Percentiles rank a stretch among this genome's conserved stretches.
These are phyloP conservation scores for Crocidura indochinensis DNA, from an alignment of 2,797 vertebrate species.

Conservation along the genomic window DNA sequence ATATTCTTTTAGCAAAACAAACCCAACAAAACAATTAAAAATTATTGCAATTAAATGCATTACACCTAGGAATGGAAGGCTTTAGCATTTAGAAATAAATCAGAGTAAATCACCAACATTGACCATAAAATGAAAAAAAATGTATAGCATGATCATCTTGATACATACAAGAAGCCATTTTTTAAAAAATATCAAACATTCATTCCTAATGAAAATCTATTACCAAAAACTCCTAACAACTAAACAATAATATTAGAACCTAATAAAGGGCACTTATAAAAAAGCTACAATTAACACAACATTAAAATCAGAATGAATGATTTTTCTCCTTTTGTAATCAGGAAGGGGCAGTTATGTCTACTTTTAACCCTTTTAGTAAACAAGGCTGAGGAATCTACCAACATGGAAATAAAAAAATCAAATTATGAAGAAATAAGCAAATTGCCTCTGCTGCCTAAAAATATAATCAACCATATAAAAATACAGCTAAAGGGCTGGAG, in stretches of 20 bases:
- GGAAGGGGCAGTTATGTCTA: background rate
- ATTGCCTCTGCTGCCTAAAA: conserved; percentile 42
- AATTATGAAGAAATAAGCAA: background rate
- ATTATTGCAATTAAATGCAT: background rate
- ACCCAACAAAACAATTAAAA: background rate
- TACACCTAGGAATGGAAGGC: conserved; percentile 3
- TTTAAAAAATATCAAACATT: background rate
- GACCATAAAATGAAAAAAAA: background rate
- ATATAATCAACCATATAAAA: background rate
- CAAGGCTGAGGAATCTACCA: background rate
- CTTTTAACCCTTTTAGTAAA: background rate
- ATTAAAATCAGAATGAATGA: background rate
- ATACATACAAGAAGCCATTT: too few species aligned
- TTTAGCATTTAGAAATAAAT: conserved; percentile 54
- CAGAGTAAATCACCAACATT: background rate
- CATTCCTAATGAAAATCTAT: conserved; percentile 28
- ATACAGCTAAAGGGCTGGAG: too few species aligned
- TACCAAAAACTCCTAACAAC: conserved; percentile 15
- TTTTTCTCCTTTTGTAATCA: background rate
- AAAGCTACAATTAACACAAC: background rate
- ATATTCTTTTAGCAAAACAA: background rate
- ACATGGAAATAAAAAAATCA: background rate
- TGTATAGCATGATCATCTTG: too few species aligned
- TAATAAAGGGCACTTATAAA: conserved; percentile 13
- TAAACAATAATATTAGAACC: background rate